Percentiles rank a stretch among this genome's conserved stretches.
phyloP scores from a whole-genome alignment of 2,113 vertebrate genomes.

The Eurystomus gularis region DNA sequence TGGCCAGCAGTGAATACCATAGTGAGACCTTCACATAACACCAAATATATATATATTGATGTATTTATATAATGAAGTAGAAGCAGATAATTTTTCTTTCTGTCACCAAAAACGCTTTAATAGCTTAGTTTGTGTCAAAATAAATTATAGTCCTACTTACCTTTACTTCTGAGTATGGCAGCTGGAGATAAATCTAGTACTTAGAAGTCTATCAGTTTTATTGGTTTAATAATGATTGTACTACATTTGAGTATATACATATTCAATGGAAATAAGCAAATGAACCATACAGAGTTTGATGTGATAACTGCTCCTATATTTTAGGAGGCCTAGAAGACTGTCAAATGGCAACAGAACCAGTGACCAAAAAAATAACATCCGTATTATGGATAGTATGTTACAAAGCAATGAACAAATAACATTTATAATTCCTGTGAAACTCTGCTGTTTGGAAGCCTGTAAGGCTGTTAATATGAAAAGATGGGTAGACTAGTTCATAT shows the following conservation, averaged over 20 bases:
- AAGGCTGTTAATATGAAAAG: background rate
- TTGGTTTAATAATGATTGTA: background rate
- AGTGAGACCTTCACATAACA: background rate
- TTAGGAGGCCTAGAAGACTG: background rate
- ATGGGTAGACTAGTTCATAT: background rate
- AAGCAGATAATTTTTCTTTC: background rate
- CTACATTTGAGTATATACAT: background rate
- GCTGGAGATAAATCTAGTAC: background rate
- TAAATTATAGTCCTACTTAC: background rate
- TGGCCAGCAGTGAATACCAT: accelerated
- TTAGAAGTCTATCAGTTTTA: background rate
- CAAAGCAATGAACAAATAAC: background rate
- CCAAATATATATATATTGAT: background rate
- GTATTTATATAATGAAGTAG: background rate
- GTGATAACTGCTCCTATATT: background rate
- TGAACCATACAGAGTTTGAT: background rate
- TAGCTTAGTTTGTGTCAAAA: background rate
- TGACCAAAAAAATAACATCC: background rate
- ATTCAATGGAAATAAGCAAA: background rate
- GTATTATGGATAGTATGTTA: background rate
- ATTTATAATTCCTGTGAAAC: background rate
- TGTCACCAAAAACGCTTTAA: background rate
- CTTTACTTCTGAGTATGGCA: background rate
- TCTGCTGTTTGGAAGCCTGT: background rate
- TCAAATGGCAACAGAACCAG: background rate